Evolutionary conservation across 2,797 vertebrate species (phyloP).

Genomic region (Silurus aristotelis): DNA sequence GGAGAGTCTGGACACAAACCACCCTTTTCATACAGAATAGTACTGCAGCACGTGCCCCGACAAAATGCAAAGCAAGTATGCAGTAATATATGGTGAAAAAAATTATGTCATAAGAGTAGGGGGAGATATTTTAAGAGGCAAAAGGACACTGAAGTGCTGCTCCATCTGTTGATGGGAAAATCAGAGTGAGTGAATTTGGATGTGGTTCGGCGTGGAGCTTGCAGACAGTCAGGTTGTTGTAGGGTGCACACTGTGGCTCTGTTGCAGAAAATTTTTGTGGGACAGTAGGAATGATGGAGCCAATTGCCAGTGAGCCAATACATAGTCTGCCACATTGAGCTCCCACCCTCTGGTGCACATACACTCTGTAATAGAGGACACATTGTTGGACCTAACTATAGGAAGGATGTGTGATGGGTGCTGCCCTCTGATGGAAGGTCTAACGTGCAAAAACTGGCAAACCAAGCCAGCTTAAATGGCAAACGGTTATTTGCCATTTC

Average conservation of each 20-base stretch:
- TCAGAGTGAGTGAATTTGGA: slow-evolving; percentile 13
- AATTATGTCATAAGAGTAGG: slow-evolving; percentile 3
- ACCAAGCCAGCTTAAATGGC: background rate
- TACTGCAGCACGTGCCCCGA: background rate
- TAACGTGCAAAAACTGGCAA: slow-evolving; percentile 20
- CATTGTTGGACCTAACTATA: slow-evolving; percentile 39
- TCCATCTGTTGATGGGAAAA: slow-evolving; percentile 18
- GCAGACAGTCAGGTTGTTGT: slow-evolving; percentile 49
- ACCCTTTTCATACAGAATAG: background rate
- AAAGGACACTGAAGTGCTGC: background rate
- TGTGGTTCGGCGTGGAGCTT: slow-evolving; percentile 21
- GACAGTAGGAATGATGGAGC: slow-evolving; percentile 52
- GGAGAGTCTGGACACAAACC: background rate
- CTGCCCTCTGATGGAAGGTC: slow-evolving; percentile 37
- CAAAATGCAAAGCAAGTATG: background rate
- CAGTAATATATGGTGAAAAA: background rate
- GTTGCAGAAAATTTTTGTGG: slow-evolving; percentile 58
- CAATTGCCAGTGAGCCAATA: slow-evolving; percentile 40
- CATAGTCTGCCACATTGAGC: slow-evolving; percentile 35
- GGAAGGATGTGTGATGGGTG: slow-evolving; percentile 3
- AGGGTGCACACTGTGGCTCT: slow-evolving; percentile 53
- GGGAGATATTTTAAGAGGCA: slow-evolving; percentile 2
- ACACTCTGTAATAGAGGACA: slow-evolving; percentile 36
- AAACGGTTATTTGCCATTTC: too few species aligned
- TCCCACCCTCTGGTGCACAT: slow-evolving; percentile 40